These are phyloP conservation scores for Neodontobutis hainanensis DNA, from an alignment of 2,113 vertebrate genomes.

Conservation along the genomic window DNA sequence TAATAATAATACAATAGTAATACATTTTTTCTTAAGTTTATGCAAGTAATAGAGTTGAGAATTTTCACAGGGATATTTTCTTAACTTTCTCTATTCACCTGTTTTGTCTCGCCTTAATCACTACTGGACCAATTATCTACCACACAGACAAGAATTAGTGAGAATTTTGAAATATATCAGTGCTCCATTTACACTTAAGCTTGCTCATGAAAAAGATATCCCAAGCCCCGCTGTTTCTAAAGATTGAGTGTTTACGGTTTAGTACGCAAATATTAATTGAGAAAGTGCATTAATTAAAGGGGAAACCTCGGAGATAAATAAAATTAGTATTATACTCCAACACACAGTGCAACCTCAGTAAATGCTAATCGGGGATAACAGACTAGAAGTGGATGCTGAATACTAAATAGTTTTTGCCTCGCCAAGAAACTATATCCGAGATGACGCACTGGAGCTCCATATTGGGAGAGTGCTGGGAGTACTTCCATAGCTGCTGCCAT, in stretches of 20 bases:
- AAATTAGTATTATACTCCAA: background rate
- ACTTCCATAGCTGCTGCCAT: slow-evolving; percentile 32
- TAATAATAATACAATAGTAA: too few relatives aligned
- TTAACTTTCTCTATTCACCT: too few relatives aligned
- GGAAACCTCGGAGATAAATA: background rate
- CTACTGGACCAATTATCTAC: too few relatives aligned
- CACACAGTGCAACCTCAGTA: background rate
- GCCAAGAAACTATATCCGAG: slow-evolving; percentile 10
- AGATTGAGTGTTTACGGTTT: background rate
- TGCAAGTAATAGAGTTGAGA: too few relatives aligned
- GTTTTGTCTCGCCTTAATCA: too few relatives aligned
- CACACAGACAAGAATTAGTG: too few relatives aligned
- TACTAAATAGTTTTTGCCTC: slow-evolving; percentile 5
- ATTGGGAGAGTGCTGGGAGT: slow-evolving; percentile 30
- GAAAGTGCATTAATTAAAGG: background rate
- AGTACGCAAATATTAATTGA: background rate
- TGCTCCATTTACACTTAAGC: background rate
- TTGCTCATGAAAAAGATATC: background rate
- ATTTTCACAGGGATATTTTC: too few relatives aligned
- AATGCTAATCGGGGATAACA: slow-evolving; percentile 10
- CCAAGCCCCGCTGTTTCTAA: background rate
- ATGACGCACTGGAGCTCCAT: slow-evolving; percentile 38
- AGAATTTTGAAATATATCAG: too few relatives aligned
- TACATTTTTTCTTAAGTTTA: too few relatives aligned
- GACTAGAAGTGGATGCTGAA: slow-evolving; percentile 24